Evolutionary conservation across 2,888 invertebrate species (phyloP), one percentile per base, ranked within the genome.

Genomic region (Tubulanus polymorphus): DNA sequence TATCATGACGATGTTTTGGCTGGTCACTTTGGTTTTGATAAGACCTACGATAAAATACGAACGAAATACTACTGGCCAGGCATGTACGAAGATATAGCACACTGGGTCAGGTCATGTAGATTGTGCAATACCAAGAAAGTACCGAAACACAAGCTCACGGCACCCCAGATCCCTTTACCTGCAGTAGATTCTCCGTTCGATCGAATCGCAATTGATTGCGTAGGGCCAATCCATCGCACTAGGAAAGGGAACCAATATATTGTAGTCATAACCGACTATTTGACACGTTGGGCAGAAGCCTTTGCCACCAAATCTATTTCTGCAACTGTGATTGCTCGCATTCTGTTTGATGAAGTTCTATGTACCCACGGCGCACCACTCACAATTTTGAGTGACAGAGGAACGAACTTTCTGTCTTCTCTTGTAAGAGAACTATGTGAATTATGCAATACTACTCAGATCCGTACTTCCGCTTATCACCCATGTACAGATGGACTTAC

Each of bases 251-350:
- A 60, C 49, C 47, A 57, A 28, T 62, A 60, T 30, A 32, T 63
- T 10, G 37, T 60, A 12, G 59, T 55, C n/a, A 55, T 60, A 30
- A 57, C 60, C 55, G 56, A 56, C 59, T 50, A 47, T 15, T 46
- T 56, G 8, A 61, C 61, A 8, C 32, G 54, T 8, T 67, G 63
- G 45, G 59, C 59, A 27, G 62, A 64, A 54, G 63, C 64, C 29
- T 54, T 67, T 47, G 65, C 65, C 18, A 50, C 63, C n/a, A 62
- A 61, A 48, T 60, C 61, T 51, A 63, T 61, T 20, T 61, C 56
- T 37, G 32, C 61, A 20, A 56, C 46, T 30, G 52, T 48, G 1
- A 56, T 66, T 26, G 52, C 41, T 20, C 18, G 23, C 6, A 8
- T 41, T 8, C 41, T 41, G 6, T 18, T 41, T 41, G 41, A 41